Conservation (phyloP, 2,113 vertebrate species). For the Gymnogyps californianus region DNA sequence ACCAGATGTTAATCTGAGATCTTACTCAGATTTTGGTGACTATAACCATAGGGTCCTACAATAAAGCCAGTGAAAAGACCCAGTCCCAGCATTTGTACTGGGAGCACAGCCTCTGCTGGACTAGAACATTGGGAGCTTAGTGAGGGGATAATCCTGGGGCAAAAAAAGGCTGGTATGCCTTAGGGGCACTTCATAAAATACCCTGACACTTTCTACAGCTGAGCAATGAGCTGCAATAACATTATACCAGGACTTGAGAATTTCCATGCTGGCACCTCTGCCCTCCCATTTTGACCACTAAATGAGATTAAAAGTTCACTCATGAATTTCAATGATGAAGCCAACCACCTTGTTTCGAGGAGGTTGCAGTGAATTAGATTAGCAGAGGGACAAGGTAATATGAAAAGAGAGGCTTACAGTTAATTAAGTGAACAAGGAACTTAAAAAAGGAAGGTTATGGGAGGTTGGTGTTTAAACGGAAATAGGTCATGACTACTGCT, state of each 20-base stretch:
- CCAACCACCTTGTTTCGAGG: not conserved
- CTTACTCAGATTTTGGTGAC: not conserved
- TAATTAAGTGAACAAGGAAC: not conserved
- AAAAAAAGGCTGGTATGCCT: not conserved
- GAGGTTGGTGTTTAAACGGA: not conserved
- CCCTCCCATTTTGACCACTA: not conserved
- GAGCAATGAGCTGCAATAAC: not conserved
- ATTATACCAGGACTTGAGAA: not conserved
- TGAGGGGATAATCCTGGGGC: not conserved
- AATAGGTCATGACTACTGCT: not conserved
- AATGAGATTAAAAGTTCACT: not conserved
- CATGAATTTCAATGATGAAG: not conserved
- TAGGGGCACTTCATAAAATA: not conserved
- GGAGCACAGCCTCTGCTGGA: not conserved
- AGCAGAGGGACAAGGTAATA: not conserved
- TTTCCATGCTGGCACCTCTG: not conserved
- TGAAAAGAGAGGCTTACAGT: not conserved
- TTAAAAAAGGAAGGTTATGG: not conserved
- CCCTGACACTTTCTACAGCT: not conserved
- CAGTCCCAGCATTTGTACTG: not conserved
- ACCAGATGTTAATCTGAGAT: not conserved
- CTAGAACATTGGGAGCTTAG: not conserved
- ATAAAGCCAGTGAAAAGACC: not conserved
- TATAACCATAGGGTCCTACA: not conserved
- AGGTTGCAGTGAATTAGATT: not conserved